These are phyloP conservation scores for Cepaea nemoralis DNA, from an alignment of 1,140 invertebrate genomes.

Conservation along the genomic window DNA sequence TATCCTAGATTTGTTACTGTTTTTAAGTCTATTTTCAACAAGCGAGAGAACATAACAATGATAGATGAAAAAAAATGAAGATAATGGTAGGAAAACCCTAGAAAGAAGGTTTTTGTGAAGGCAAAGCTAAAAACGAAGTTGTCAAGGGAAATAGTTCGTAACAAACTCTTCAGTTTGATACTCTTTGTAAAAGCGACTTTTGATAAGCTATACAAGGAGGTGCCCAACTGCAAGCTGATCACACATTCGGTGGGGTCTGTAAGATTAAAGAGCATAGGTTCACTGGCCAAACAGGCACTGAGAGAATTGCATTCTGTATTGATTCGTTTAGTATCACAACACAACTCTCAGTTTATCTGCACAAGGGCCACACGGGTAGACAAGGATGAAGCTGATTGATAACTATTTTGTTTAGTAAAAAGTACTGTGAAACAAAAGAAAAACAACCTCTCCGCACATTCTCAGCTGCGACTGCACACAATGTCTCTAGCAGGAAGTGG, in stretches of 20 bases:
- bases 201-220: slow-evolving; percentile 98
- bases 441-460: too few species aligned
- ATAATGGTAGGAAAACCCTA: slow-evolving; percentile 92
- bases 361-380: too few species aligned
- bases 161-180: slow-evolving; percentile 99
- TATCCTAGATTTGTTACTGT: too few species aligned
- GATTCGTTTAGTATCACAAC: too few species aligned
- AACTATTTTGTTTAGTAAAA: too few species aligned
- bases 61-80: slow-evolving; percentile 91
- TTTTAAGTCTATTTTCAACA: too few species aligned
- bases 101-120: slow-evolving; percentile 91
- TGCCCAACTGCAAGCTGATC: slow-evolving; percentile 95
- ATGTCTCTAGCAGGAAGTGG: too few species aligned
- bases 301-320: slow-evolving; percentile 85
- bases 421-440: too few species aligned
- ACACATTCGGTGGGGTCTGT: slow-evolving; percentile 99
- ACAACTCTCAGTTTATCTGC: too few species aligned
- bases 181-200: slow-evolving; percentile 92
- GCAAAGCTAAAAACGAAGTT: slow-evolving; percentile 99
- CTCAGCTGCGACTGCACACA: too few species aligned
- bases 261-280: slow-evolving; percentile 96
- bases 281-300: slow-evolving; percentile 93
- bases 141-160: slow-evolving; percentile 99
- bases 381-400: too few species aligned
- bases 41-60: too few species aligned